These are phyloP conservation scores for Pomatostomus ruficeps DNA, from an alignment of 2,113 vertebrate species.

Conservation along the genomic window DNA sequence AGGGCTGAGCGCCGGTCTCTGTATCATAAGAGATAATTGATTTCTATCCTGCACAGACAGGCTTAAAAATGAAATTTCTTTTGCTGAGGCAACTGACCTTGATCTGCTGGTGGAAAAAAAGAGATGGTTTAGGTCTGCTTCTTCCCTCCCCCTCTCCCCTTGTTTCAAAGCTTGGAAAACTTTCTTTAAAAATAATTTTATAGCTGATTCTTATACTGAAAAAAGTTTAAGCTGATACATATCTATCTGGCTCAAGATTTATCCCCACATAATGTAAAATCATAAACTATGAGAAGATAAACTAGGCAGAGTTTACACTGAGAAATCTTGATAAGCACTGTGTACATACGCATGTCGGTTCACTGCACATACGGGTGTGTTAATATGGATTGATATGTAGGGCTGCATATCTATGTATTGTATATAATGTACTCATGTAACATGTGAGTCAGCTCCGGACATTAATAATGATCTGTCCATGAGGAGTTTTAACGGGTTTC, in stretches of 20 bases:
- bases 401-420: not conserved
- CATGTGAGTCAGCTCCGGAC: not conserved
- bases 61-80: conserved; percentile 45
- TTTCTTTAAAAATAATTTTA: not conserved
- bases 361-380: not conserved
- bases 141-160: no score
- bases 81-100: conserved; percentile 33
- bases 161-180: not conserved
- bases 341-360: not conserved
- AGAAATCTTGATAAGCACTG: not conserved
- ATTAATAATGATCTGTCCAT: not conserved
- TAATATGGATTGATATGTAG: not conserved
- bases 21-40: conserved; percentile 19
- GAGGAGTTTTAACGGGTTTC: not conserved
- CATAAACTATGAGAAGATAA: not conserved
- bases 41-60: conserved; percentile 28
- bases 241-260: not conserved
- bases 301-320: not conserved
- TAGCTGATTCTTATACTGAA: not conserved
- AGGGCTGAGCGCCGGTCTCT: not conserved
- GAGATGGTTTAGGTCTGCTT: not conserved
- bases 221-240: not conserved
- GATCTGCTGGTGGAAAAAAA: not conserved
- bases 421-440: not conserved
- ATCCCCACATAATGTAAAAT: not conserved